Percentiles rank a stretch among this genome's conserved stretches.
phyloP scores from a whole-genome alignment of 2,113 vertebrate genomes.

The Cottus gobio region DNA sequence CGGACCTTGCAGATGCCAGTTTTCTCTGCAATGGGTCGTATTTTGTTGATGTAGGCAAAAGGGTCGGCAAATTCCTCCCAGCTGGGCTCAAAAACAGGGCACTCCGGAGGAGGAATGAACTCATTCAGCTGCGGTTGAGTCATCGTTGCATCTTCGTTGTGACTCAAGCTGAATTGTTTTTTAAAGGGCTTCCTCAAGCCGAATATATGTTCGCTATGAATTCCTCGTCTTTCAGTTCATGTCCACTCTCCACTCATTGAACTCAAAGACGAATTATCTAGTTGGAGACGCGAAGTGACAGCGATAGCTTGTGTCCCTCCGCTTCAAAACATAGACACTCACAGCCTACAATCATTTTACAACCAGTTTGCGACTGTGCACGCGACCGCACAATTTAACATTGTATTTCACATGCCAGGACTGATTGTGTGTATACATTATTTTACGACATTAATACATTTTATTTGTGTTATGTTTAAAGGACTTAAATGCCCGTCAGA shows the following conservation, averaged over 20 bases:
- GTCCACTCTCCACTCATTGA: slow-evolving; percentile 81
- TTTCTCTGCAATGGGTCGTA: slow-evolving; percentile 96
- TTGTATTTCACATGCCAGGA: not conserved
- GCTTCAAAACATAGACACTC: slow-evolving; percentile 80
- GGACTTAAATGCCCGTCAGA: not conserved
- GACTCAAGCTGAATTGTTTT: slow-evolving; percentile 54
- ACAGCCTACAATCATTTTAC: not conserved
- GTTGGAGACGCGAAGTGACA: slow-evolving; percentile 71
- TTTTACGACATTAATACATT: not conserved
- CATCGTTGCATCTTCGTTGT: slow-evolving; percentile 79
- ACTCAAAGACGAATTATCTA: slow-evolving; percentile 82
- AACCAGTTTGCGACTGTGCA: not conserved
- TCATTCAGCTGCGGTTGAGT: slow-evolving; percentile 86
- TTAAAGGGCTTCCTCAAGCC: slow-evolving; percentile 21
- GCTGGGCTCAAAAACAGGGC: slow-evolving; percentile 96
- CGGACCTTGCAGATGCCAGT: slow-evolving; percentile 98
- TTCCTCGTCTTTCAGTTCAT: slow-evolving; percentile 73
- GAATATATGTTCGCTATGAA: slow-evolving; percentile 30
- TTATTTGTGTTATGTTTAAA: not conserved
- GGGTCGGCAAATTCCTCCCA: slow-evolving; percentile 97
- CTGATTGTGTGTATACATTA: not conserved
- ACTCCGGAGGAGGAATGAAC: slow-evolving; percentile 96
- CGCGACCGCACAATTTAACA: fast-evolving
- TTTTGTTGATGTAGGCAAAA: slow-evolving; percentile 97
- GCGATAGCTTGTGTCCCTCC: slow-evolving; percentile 65